Evolutionary conservation across 2,113 vertebrate species (phyloP).

Genomic region (Greenwoodochromis staneri): DNA sequence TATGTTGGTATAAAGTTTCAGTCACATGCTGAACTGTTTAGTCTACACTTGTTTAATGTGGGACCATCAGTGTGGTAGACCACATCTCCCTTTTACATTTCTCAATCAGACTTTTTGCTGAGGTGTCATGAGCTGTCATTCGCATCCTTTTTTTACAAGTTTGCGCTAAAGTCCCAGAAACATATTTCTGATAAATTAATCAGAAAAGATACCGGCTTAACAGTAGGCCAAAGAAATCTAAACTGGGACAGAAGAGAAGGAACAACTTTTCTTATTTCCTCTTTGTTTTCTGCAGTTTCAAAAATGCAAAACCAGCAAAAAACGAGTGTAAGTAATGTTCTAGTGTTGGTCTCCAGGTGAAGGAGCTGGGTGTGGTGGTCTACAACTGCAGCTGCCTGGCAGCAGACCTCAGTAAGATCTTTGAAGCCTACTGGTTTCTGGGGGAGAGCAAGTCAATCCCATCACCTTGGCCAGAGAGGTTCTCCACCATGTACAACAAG

Average conservation of each 20-base stretch:
- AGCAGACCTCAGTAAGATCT: constrained; percentile 84
- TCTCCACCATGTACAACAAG: constrained; percentile 79
- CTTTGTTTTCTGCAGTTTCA: neutral
- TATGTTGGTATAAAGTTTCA: neutral
- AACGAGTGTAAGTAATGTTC: fast-evolving
- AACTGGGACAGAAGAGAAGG: neutral
- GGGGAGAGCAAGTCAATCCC: constrained; percentile 77
- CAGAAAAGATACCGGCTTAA: neutral
- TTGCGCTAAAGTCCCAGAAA: neutral
- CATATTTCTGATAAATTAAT: neutral
- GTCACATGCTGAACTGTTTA: neutral
- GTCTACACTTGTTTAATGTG: neutral
- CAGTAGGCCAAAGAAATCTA: neutral
- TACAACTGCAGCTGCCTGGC: constrained; percentile 93
- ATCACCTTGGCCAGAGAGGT: constrained; percentile 77
- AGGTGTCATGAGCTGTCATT: neutral
- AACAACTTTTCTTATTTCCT: neutral
- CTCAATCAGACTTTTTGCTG: neutral
- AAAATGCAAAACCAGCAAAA: neutral
- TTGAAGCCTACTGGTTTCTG: constrained; percentile 87
- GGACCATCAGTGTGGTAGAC: neutral
- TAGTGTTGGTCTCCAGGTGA: constrained; percentile 72
- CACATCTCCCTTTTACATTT: neutral
- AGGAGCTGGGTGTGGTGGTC: constrained; percentile 81
- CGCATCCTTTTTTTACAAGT: fast-evolving